Conservation (phyloP, 92 coral and sea anemone genomes). For the Zoanthus sociatus region DNA sequence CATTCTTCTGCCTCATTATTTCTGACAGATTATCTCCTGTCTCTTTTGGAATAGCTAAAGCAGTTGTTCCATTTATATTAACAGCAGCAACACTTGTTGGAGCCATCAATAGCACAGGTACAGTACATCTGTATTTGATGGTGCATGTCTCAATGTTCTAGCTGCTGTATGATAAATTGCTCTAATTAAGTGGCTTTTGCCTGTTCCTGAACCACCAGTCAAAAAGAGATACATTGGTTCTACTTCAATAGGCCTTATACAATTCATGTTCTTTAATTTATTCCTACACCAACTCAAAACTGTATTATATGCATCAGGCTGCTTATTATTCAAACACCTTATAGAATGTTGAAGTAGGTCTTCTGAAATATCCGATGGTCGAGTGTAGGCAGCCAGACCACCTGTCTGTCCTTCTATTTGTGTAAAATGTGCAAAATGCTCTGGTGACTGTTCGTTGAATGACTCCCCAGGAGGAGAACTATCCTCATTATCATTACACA, state of each 20-base stretch:
- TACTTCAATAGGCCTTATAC: conserved; percentile 27
- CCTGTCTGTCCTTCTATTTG: neutral
- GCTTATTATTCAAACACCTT: conserved; percentile 62
- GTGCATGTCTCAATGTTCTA: conserved; percentile 15
- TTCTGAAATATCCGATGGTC: conserved; percentile 70
- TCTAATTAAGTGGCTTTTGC: conserved; percentile 39
- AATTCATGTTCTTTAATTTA: conserved; percentile 33
- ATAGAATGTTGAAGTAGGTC: conserved; percentile 59
- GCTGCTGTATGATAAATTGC: conserved; percentile 13
- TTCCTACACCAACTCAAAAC: conserved; percentile 63
- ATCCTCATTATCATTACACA: too few relatives aligned
- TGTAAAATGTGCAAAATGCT: neutral
- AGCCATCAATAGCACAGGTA: too few relatives aligned
- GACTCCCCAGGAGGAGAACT: neutral
- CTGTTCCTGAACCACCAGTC: conserved; percentile 22
- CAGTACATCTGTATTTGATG: conserved; percentile 57
- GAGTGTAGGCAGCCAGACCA: conserved; percentile 32
- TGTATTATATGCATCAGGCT: conserved; percentile 50
- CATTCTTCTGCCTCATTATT: too few relatives aligned
- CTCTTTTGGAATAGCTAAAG: too few relatives aligned
- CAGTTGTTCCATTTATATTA: too few relatives aligned
- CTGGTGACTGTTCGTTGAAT: conserved; percentile 1
- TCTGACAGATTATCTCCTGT: too few relatives aligned
- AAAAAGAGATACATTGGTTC: conserved; percentile 7
- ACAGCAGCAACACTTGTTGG: too few relatives aligned